Base-by-base conservation (phyloP, 2,888 invertebrate species). In the Pyrochroa serraticornis region DNA sequence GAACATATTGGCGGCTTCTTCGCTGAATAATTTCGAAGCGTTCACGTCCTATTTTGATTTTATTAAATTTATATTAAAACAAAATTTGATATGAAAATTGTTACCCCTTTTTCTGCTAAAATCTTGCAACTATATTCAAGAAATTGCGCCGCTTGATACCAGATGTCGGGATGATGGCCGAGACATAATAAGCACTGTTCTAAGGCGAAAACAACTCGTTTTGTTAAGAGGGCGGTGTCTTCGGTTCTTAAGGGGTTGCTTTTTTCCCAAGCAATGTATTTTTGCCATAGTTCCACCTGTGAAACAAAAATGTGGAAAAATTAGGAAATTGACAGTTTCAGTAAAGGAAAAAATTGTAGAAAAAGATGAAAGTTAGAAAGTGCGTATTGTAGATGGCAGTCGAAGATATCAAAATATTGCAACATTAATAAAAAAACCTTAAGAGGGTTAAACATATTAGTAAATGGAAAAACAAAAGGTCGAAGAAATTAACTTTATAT, bases 61-160 rank as follows among this genome's bases (percentile, higher is more conserved):
- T 49, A 42, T 37, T 37, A 48, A 32, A 35, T n/a, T n/a, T n/a
- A n/a, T n/a, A n/a, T n/a, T n/a, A n/a, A n/a, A n/a, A n/a, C 42
- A 13, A 42, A 30, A 55, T 32, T 46, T 33, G n/a, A 14, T 51
- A 22, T 3, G n/a, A 30, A 31, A 75, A 51, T 22, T 82, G 87
- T 82, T 78, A 92, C 92, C 79, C 97, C 97, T 80, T 97, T 97
- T 78, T 98, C 98, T 44, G 92, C 90, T 55, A 99, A 83, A 67
- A 94, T 86, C 78, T 95, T 95, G 33, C 96, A 93, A 63, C 96
- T 95, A 75, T 95, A 90, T 78, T 99, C 97, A 42, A 99, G 84
- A 81, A 95, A 99, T 75, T 95, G 92, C 0, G 98, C 97, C 0
- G 98, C 97, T 80, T 99, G 98, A 78, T 96, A 95, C 99, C 99